A percentile compares a stretch with the other conserved stretches of the same genome.
Conservation (phyloP, 2,888 invertebrate genomes). For the Physocephala rufipes region DNA sequence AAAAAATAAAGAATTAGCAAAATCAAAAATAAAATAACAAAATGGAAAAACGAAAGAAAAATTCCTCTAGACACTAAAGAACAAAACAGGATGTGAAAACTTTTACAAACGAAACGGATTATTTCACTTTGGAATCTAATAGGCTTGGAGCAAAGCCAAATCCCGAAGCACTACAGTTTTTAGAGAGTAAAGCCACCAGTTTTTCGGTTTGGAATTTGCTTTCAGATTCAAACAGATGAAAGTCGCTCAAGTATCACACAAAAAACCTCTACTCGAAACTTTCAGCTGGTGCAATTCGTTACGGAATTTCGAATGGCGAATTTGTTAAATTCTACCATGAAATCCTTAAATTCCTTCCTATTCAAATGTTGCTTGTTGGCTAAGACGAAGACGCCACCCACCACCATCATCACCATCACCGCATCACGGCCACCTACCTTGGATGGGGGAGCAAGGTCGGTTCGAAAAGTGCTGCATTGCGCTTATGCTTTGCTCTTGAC, state of each 20-base stretch:
- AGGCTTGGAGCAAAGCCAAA: background rate
- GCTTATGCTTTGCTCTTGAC: too few species aligned
- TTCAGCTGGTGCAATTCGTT: constrained; percentile 29
- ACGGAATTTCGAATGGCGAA: constrained; percentile 36
- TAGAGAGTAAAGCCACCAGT: background rate
- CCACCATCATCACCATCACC: too few species aligned
- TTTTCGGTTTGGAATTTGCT: background rate
- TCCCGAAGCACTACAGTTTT: background rate
- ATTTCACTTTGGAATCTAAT: background rate
- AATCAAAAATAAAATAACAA: constrained; percentile 10
- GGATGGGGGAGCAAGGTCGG: background rate
- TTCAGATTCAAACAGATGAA: constrained; percentile 16
- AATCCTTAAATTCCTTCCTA: constrained; percentile 22
- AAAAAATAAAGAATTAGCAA: constrained; percentile 6
- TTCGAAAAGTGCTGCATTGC: too few species aligned
- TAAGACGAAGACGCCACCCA: background rate
- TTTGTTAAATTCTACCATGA: constrained; percentile 36
- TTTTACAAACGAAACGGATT: background rate
- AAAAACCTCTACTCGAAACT: constrained; percentile 17
- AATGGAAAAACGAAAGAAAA: background rate
- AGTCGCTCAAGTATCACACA: constrained; percentile 30
- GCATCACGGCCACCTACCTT: too few species aligned
- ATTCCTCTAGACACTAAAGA: background rate
- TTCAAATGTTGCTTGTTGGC: constrained; percentile 21
- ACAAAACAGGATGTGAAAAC: constrained; percentile 1